Conservation (phyloP, 1,140 invertebrate species). For the Pseudomyrmex dendroicus region DNA sequence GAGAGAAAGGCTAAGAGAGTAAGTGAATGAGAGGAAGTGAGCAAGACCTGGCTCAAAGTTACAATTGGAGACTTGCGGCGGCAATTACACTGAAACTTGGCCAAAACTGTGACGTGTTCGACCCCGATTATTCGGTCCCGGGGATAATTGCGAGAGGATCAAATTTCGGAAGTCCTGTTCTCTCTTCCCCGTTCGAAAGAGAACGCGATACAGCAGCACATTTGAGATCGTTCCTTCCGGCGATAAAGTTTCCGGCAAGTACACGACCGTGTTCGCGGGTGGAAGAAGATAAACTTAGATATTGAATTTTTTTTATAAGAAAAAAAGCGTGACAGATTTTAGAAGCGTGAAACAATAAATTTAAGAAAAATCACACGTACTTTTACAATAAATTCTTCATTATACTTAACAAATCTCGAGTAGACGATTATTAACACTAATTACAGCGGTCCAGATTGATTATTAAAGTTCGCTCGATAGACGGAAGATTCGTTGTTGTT, state of each 20-base stretch:
- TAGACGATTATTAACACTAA: background rate
- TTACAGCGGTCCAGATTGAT: background rate
- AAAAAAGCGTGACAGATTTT: too few relatives aligned
- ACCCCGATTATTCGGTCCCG: slow-evolving; percentile 4
- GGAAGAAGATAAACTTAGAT: too few relatives aligned
- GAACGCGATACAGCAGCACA: background rate
- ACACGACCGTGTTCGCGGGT: background rate
- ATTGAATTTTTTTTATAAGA: too few relatives aligned
- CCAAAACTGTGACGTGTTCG: slow-evolving; percentile 10
- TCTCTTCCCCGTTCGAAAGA: background rate
- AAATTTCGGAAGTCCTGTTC: slow-evolving; percentile 2
- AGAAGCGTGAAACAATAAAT: background rate
- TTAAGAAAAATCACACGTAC: background rate
- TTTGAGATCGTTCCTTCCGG: background rate
- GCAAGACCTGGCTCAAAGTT: slow-evolving; percentile 14
- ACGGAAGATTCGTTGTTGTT: slow-evolving; percentile 6
- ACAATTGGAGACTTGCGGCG: slow-evolving; percentile 42
- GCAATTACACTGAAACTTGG: slow-evolving; percentile 41
- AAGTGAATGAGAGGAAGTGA: too few relatives aligned
- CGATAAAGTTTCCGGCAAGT: background rate
- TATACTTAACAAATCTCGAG: too few relatives aligned
- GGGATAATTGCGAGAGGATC: slow-evolving; percentile 35
- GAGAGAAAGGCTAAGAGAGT: too few relatives aligned
- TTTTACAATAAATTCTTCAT: background rate
- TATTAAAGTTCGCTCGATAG: background rate